A percentile compares a stretch with the other conserved stretches of the same genome.
These are phyloP conservation scores for Micromesistius poutassou DNA, from an alignment of 2,797 vertebrate genomes.

Conservation along the genomic window DNA sequence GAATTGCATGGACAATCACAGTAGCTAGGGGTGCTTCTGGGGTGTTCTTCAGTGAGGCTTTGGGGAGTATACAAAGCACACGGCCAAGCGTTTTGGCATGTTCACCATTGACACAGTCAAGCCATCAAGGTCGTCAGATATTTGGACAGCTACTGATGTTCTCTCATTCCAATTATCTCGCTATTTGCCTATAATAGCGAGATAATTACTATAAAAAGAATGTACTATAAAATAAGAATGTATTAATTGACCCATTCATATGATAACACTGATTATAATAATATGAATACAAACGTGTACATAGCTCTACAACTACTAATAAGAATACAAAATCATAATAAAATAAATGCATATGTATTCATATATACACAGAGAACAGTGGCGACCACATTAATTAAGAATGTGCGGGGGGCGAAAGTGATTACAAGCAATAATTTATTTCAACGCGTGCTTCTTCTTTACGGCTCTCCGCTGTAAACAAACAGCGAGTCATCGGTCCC, in stretches of 20 bases:
- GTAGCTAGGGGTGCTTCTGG: neutral
- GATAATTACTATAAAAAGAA: too few species aligned
- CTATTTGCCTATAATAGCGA: neutral
- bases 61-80: neutral
- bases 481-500: too few species aligned
- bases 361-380: neutral
- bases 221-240: neutral
- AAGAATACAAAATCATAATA: neutral
- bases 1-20: neutral
- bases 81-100: neutral
- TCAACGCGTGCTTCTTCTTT: neutral
- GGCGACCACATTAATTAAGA: neutral
- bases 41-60: neutral
- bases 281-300: neutral
- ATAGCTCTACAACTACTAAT: neutral
- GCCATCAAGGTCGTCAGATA: neutral
- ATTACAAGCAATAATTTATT: neutral
- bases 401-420: neutral
- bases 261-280: neutral
- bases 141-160: neutral
- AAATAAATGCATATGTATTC: neutral
- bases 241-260: neutral
- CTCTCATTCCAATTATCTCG: neutral
- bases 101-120: neutral
- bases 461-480: too few species aligned